phyloP scores from a whole-genome alignment of 2,113 vertebrate species.

The Colaptes auratus region DNA sequence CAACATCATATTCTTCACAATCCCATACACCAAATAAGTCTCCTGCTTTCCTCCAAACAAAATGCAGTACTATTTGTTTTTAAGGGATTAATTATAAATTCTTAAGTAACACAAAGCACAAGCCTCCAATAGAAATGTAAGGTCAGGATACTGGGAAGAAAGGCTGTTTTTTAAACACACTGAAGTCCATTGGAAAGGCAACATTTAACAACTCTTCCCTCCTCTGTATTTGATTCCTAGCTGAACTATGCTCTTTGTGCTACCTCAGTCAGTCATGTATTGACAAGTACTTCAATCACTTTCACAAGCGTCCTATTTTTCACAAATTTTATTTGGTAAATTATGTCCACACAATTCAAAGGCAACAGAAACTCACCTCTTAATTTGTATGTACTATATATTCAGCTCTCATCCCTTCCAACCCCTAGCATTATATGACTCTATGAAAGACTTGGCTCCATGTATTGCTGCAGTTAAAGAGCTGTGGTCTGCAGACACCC shows the following conservation, averaged over 20 bases:
- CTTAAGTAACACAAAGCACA: conserved; percentile 30
- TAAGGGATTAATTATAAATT: conserved; percentile 49
- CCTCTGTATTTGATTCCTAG: background rate
- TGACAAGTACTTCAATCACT: background rate
- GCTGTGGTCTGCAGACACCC: background rate
- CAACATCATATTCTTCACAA: conserved; percentile 45
- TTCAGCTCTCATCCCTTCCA: background rate
- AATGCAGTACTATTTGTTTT: conserved; percentile 37
- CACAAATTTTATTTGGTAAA: background rate
- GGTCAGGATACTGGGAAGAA: background rate
- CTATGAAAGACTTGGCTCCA: background rate
- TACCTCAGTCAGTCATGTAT: background rate
- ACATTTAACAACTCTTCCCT: background rate
- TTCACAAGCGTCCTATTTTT: background rate
- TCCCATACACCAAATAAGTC: background rate
- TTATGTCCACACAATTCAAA: background rate
- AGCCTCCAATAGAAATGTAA: conserved; percentile 46
- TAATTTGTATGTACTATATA: background rate
- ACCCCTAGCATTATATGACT: no score
- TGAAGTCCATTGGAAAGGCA: conserved; percentile 30
- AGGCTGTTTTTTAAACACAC: conserved; percentile 9
- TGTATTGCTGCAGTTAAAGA: background rate
- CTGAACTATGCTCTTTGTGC: background rate
- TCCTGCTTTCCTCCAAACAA: conserved; percentile 13
- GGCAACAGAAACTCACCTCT: background rate